Evolutionary conservation across 2,888 invertebrate genomes (phyloP), one percentile per base, ranked within the genome.

Genomic region (Drosophila maculinotata): DNA sequence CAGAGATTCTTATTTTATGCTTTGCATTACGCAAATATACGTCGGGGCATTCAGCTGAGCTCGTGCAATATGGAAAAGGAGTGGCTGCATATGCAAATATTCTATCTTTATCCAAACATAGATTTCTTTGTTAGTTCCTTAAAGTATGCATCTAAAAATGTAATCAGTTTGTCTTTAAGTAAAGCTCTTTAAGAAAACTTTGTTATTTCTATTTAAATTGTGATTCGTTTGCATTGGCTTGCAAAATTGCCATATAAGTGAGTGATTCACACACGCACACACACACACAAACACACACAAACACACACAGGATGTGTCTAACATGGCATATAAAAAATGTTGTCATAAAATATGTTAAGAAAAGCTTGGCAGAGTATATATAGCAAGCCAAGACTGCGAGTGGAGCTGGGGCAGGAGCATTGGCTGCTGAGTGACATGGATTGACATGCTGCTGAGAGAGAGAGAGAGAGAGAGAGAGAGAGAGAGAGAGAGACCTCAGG

Each of bases 321-420:
- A 68, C 78, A 64, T 48, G 54, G 42, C 64, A 79, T 79, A 79
- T 82, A 64, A 80, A 82, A 85, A 79, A 80, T 80, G 85, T 80
- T 80, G 85, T 62, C 65, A 76, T 82, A 66, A 76, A 85, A 85
- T 75, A 69, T 75, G 73, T 41, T 64, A 53, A 65, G 57, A 60
- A 75, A 75, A 75, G 60, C 60, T 64, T 57, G n/a, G n/a, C 58
- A 70, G 51, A 67, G 73, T 71, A 79, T 69, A 83, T 65, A 56
- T 66, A 57, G 20, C 58, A 58, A 76, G 69, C 36, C 31, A 58
- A 54, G 73, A 9, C 1, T 30, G 41, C 25, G 28, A 38, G 68
- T 2, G 8, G n/a, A 17, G 25, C 47, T 15, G 44, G 5, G 15
- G 33, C 7, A 30, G 30, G 36, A 35, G 49, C 14, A 15, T 42